Conservation (phyloP, 2,888 invertebrate species). For the Gymnocheta viridis region DNA sequence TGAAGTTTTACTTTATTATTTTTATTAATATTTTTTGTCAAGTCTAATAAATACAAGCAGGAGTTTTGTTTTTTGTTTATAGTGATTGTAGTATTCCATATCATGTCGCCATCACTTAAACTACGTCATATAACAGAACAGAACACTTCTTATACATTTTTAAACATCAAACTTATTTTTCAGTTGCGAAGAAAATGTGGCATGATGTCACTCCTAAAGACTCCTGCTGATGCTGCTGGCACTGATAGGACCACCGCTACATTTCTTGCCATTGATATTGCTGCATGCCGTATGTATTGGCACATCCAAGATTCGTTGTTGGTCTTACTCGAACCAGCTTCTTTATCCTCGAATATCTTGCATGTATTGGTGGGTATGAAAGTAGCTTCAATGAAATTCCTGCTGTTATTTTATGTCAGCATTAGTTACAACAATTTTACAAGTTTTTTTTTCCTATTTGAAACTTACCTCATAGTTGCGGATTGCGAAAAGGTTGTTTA, state of each 20-base stretch:
- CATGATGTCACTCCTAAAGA: constrained; percentile 30
- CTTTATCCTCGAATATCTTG: constrained; percentile 4
- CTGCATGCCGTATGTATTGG: constrained; percentile 2
- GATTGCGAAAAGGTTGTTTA: constrained; percentile 40
- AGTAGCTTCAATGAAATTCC: constrained; percentile 51
- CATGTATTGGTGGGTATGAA: constrained; percentile 7
- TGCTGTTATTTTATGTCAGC: constrained; percentile 68
- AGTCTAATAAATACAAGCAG: constrained; percentile 27
- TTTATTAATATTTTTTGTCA: constrained; percentile 25
- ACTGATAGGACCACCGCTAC: constrained; percentile 1
- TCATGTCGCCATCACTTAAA: constrained; percentile 61
- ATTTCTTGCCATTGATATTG: constrained; percentile 31
- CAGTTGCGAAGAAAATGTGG: neutral
- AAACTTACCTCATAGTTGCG: constrained; percentile 56
- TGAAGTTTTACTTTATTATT: constrained; percentile 31
- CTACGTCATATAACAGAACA: constrained; percentile 38
- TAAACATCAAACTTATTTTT: constrained; percentile 53
- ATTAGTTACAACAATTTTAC: constrained; percentile 62
- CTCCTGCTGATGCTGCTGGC: constrained; percentile 34
- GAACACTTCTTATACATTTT: constrained; percentile 37
- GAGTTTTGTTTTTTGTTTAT: constrained; percentile 7
- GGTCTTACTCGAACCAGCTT: neutral
- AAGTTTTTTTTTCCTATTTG: constrained; percentile 54
- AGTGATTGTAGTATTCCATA: constrained; percentile 45
- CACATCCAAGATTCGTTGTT: constrained; percentile 34